Evolutionary conservation across 2,113 vertebrate species (phyloP).

Genomic region (Istiophorus platypterus): DNA sequence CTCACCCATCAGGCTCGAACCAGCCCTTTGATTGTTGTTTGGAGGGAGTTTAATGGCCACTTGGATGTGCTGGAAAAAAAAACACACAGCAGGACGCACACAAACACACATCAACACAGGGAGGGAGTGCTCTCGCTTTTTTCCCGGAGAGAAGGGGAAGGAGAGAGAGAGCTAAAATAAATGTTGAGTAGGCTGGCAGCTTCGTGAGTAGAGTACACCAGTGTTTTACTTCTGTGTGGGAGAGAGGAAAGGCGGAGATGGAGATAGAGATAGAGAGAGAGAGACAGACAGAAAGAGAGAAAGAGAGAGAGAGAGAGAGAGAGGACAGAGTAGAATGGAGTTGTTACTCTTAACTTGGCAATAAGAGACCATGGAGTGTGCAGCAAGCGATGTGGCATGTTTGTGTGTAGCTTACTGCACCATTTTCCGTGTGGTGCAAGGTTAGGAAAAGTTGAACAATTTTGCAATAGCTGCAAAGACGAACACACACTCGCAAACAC

Average conservation of each 20-base stretch:
- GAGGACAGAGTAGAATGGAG: slow-evolving; percentile 44
- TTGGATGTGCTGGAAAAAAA: slow-evolving; percentile 25
- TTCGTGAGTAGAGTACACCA: slow-evolving; percentile 65
- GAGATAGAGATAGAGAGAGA: slow-evolving; percentile 31
- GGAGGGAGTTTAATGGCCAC: slow-evolving; percentile 36
- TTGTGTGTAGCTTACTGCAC: neutral
- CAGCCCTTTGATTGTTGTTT: slow-evolving; percentile 56
- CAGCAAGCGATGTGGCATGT: slow-evolving; percentile 1
- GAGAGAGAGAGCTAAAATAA: slow-evolving; percentile 68
- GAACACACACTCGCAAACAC: slow-evolving; percentile 25
- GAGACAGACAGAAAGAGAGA: no score
- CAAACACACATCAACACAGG: slow-evolving; percentile 23
- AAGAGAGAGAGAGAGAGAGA: slow-evolving; percentile 45
- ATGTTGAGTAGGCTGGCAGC: slow-evolving; percentile 78
- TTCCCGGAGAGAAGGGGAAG: slow-evolving; percentile 46
- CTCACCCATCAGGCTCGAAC: slow-evolving; percentile 44
- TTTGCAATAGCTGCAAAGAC: slow-evolving; percentile 47
- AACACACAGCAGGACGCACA: slow-evolving; percentile 24
- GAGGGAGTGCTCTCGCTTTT: slow-evolving; percentile 40
- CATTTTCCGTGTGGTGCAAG: slow-evolving; percentile 19
- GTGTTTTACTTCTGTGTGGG: slow-evolving; percentile 76
- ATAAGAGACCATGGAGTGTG: slow-evolving; percentile 54
- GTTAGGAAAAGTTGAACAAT: slow-evolving; percentile 50
- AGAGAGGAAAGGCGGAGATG: slow-evolving; percentile 61
- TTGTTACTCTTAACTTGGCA: slow-evolving; percentile 45